These are phyloP conservation scores for Rhimphoctona megacephalus DNA, from an alignment of 2,888 invertebrate species.

Conservation along the genomic window DNA sequence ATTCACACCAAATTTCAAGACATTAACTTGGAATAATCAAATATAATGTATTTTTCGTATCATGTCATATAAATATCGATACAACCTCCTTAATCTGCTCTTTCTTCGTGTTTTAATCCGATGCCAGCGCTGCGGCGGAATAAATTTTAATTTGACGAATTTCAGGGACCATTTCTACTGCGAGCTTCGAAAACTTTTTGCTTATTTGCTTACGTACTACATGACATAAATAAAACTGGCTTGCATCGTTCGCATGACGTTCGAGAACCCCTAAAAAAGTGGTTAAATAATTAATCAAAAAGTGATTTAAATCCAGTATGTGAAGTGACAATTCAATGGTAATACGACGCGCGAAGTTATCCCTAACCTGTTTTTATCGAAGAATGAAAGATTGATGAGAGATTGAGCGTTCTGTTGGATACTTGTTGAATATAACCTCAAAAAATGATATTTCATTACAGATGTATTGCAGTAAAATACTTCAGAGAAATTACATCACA, in stretches of 20 bases:
- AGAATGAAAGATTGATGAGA: neutral
- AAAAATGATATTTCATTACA: slow-evolving; percentile 72
- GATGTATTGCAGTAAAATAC: slow-evolving; percentile 81
- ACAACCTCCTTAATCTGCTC: neutral
- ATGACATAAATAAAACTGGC: slow-evolving; percentile 59
- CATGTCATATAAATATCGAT: too few relatives aligned
- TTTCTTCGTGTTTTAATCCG: neutral
- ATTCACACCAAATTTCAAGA: too few relatives aligned
- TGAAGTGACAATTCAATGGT: slow-evolving; percentile 64
- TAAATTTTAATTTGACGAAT: neutral
- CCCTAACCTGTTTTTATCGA: neutral
- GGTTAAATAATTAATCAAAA: slow-evolving; percentile 49
- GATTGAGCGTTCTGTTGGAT: neutral
- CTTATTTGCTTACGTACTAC: neutral
- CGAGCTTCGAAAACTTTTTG: neutral
- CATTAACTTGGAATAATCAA: too few relatives aligned
- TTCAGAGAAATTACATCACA: slow-evolving; percentile 75
- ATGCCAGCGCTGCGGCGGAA: neutral
- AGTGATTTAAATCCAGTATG: slow-evolving; percentile 67
- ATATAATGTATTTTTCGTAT: too few relatives aligned
- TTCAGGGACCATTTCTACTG: neutral
- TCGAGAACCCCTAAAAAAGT: slow-evolving; percentile 57
- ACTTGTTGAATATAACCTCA: slow-evolving; percentile 65
- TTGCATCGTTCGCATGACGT: slow-evolving; percentile 65
- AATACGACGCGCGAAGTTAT: slow-evolving; percentile 21